A percentile compares a stretch with the other conserved stretches of the same genome.
These are phyloP conservation scores for Rhysida immarginata DNA, from an alignment of 1,140 invertebrate species.

Conservation along the genomic window DNA sequence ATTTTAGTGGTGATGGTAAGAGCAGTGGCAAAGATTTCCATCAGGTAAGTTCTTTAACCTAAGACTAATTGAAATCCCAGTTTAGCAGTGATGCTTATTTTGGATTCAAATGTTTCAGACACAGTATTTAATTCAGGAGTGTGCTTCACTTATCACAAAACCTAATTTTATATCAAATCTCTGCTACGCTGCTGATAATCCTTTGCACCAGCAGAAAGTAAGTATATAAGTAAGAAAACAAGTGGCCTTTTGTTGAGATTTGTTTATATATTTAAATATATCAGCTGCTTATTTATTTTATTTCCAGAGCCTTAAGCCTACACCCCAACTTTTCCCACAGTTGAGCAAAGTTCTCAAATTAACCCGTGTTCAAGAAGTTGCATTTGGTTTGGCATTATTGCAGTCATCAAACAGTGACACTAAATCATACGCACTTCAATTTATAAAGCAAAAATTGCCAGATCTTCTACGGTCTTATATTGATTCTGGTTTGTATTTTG, in stretches of 20 bases:
- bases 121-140: conserved; percentile 57
- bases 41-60: conserved; percentile 24
- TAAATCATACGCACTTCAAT: conserved; percentile 48
- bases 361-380: conserved; percentile 71
- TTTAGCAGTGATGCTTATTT: conserved; percentile 28
- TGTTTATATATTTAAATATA: conserved; percentile 1
- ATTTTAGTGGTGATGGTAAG: conserved; percentile 39
- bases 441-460: conserved; percentile 63
- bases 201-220: conserved; percentile 39
- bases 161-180: conserved; percentile 54
- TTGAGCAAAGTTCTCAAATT: conserved; percentile 68
- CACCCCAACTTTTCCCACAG: conserved; percentile 58
- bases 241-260: not conserved
- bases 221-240: not conserved
- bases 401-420: conserved; percentile 62
- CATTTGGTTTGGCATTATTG: conserved; percentile 64
- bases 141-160: conserved; percentile 49
- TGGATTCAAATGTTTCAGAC: conserved; percentile 39
- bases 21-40: conserved; percentile 34
- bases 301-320: conserved; percentile 53
- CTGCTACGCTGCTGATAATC: conserved; percentile 61
- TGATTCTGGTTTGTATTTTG: conserved; percentile 42
- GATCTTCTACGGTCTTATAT: conserved; percentile 69
- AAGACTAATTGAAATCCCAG: not conserved
- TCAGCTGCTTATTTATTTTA: conserved; percentile 17